These are phyloP conservation scores for Galaxea fascicularis DNA, from an alignment of 92 coral and sea anemone species.

Conservation along the genomic window DNA sequence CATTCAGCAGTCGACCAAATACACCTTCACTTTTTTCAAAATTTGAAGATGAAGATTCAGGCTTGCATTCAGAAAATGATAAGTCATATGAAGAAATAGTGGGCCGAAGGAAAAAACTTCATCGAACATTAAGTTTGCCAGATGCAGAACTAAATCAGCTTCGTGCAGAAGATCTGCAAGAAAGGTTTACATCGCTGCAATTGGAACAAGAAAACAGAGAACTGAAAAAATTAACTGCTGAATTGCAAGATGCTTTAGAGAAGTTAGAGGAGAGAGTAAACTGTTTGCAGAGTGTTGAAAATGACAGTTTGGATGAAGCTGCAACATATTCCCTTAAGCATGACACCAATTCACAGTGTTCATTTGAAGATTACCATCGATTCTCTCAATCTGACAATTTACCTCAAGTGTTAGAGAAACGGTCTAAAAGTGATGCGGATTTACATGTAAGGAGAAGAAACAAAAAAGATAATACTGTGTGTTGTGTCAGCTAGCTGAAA, in stretches of 20 bases:
- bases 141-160: slow-evolving; percentile 90
- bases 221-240: slow-evolving; percentile 86
- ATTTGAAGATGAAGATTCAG: slow-evolving; percentile 90
- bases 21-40: slow-evolving; percentile 86
- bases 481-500: slow-evolving; percentile 47
- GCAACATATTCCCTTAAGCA: slow-evolving; percentile 21
- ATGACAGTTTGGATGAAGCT: slow-evolving; percentile 80
- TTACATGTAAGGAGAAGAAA: slow-evolving; percentile 19
- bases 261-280: slow-evolving; percentile 90
- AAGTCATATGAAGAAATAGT: slow-evolving; percentile 78
- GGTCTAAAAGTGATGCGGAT: slow-evolving; percentile 37
- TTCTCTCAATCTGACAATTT: neutral
- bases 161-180: slow-evolving; percentile 85
- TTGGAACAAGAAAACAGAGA: slow-evolving; percentile 96
- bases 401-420: slow-evolving; percentile 37
- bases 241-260: slow-evolving; percentile 93
- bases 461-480: slow-evolving; percentile 33
- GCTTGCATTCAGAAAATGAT: slow-evolving; percentile 91
- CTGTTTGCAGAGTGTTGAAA: slow-evolving; percentile 73
- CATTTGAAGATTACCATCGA: neutral
- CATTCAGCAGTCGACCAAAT: slow-evolving; percentile 84
- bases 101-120: slow-evolving; percentile 85
- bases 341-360: slow-evolving; percentile 19
- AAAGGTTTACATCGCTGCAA: slow-evolving; percentile 90
- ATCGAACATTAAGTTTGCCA: slow-evolving; percentile 94